Evolutionary conservation across 2,888 invertebrate species (phyloP), one percentile per base, ranked within the genome.

Genomic region (Polyploca ridens): DNA sequence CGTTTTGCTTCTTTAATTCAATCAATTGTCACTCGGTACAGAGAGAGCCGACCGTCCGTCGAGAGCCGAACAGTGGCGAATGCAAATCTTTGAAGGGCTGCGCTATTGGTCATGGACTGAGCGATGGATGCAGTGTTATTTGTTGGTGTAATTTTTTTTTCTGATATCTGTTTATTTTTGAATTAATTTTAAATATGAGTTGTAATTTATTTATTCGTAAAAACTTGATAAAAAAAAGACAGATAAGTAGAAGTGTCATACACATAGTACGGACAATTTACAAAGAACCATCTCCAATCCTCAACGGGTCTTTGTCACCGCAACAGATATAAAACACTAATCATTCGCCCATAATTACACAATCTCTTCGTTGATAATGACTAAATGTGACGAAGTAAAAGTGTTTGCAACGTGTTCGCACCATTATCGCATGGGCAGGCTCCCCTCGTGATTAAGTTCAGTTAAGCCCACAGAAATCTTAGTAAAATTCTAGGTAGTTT

Each of bases 331-430:
- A 71, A 73, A 76, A 73, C 19, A 44, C 60, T 19, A 60, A 61
- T 61, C 19, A 41, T 41, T 41, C 19, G 14, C 41, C 61, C 41
- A 33, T 61, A 63, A 57, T 49, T 13, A 63, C 61, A 27, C 54
- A 19, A 19, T 27, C 41, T 61, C 65, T 46, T 60, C 65, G 69
- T 68, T 19, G 66, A 58, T 75, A 73, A 75, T 78, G 83, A 79
- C 75, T 67, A 16, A 74, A 79, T 78, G 82, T 78, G 78, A 83
- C 19, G 75, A 77, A 86, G 89, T 87, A 89, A 89, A 87, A 90
- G 88, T 88, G 85, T 87, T 85, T 79, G 77, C 80, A 76, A 78
- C 77, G 76, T 79, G 86, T 89, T 91, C 90, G 85, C 91, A 90
- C 88, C 87, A 91, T 91, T 90, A 90, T 61, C 84, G 71, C 79